Conservation (phyloP, 2,888 invertebrate genomes). For the Prosopocoilus inquinatus region DNA sequence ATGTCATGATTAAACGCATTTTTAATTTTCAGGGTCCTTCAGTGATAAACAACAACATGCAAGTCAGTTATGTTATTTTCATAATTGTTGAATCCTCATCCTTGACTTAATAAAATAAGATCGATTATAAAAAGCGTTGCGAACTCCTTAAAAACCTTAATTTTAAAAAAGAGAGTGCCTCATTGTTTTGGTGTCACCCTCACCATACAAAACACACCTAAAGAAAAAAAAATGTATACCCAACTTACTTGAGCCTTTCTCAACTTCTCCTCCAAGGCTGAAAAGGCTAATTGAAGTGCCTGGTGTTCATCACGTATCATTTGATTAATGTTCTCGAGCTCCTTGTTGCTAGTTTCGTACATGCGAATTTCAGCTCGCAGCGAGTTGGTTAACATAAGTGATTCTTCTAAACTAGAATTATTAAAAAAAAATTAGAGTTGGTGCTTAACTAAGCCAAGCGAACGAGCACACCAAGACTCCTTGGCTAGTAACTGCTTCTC, state of each 20-base stretch:
- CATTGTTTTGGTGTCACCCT: too few relatives aligned
- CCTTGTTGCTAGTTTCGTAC: slow-evolving; percentile 69
- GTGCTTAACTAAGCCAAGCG: too few relatives aligned
- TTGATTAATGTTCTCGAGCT: slow-evolving; percentile 81
- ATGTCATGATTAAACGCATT: too few relatives aligned
- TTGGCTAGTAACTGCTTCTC: slow-evolving; percentile 72
- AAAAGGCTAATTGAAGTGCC: slow-evolving; percentile 88
- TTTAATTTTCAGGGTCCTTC: too few relatives aligned
- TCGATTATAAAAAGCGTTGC: too few relatives aligned
- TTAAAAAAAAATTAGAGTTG: too few relatives aligned
- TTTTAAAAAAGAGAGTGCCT: too few relatives aligned
- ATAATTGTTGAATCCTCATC: too few relatives aligned
- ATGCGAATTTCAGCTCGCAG: slow-evolving; percentile 72
- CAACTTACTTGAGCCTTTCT: slow-evolving; percentile 70
- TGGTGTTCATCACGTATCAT: slow-evolving; percentile 92
- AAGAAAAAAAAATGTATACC: not conserved
- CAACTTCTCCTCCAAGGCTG: slow-evolving; percentile 85
- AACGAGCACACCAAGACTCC: slow-evolving; percentile 63
- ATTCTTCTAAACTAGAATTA: slow-evolving; percentile 67
- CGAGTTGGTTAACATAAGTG: slow-evolving; percentile 39
- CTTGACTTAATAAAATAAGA: too few relatives aligned
- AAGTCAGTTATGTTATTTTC: too few relatives aligned
- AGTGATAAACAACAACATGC: too few relatives aligned
- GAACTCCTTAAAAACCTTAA: too few relatives aligned
- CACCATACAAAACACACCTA: not conserved